Evolutionary conservation across 2,113 vertebrate species (phyloP), one percentile per base, ranked within the genome.

Genomic region (Aramus guarauna): DNA sequence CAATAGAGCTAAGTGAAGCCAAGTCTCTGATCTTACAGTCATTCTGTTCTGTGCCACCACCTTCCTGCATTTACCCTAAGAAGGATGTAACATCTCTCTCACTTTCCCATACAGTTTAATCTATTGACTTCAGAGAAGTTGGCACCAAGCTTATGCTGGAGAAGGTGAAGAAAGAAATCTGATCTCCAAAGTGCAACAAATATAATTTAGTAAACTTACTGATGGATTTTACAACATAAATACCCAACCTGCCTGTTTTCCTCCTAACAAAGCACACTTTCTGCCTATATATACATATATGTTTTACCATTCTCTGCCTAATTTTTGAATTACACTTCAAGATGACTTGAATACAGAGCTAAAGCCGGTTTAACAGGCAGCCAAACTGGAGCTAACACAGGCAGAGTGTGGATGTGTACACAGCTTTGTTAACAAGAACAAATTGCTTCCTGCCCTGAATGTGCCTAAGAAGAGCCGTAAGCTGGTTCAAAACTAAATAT

Each of bases 401-500:
- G 60, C 89, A 87, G 80, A 83, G 43, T 12, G 5, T 5, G 11
- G 39, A 32, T 13, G 6, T 30, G 62, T 73, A 66, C 53, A 36
- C 41, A 90, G 85, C 63, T 76, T 73, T 72, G 52, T 50, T 93
- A 96, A 80, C 71, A 59, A 73, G 74, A 94, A 93, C 37, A 85
- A 95, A 96, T 85, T 83, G 41, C 75, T 93, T 96, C 93, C 93
- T 82, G 80, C 80, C 43, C 84, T 43, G 78, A 93, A 88, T 62
- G 30, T 58, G 85, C 92, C 85, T 64, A 73, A 76, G 83, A 92
- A 91, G 77, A 83, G 71, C 39, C 66, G 23, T 69, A 90, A 85
- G 15, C 48, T 94, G 48, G 43, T 90, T 83, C 85, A 73, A 90
- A 90, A 85, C 62, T 58, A 90, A 85, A 88, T 88, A 79, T 48